phyloP scores from a whole-genome alignment of 2,113 vertebrate species.

The Echinops telfairi region DNA sequence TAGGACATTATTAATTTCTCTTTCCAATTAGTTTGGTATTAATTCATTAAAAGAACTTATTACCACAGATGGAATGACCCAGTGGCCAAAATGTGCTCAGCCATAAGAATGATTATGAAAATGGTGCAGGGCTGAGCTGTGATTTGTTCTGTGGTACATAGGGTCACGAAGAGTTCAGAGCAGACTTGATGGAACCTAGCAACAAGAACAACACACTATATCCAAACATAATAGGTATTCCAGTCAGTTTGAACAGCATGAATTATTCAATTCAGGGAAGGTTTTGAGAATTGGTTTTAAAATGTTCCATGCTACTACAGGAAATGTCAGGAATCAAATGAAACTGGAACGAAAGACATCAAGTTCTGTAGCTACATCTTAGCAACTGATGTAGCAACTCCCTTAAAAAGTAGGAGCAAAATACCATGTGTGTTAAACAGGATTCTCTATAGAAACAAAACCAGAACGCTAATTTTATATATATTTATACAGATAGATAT shows the following conservation, averaged over 20 bases:
- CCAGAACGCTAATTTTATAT: too few relatives aligned
- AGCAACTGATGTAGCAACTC: neutral
- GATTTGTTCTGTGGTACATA: too few relatives aligned
- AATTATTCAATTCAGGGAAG: neutral
- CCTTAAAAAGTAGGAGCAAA: neutral
- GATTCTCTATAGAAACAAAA: neutral
- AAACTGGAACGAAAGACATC: neutral
- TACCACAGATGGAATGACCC: too few relatives aligned
- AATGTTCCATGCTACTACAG: neutral
- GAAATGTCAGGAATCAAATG: neutral
- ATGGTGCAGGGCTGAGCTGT: too few relatives aligned
- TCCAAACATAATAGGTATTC: neutral
- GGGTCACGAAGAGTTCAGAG: too few relatives aligned
- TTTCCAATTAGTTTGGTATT: too few relatives aligned
- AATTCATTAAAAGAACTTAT: too few relatives aligned
- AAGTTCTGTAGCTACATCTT: neutral
- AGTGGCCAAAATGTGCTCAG: too few relatives aligned
- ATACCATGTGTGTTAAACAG: neutral
- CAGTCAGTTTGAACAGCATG: neutral
- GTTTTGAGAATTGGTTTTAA: slow-evolving; percentile 3
- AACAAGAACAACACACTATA: neutral
- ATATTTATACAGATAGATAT: too few relatives aligned
- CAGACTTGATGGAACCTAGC: too few relatives aligned
- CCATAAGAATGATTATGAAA: too few relatives aligned
- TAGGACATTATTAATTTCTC: too few relatives aligned